Evolutionary conservation across 2,113 vertebrate genomes (phyloP).

Genomic region (Enhydra lutris): DNA sequence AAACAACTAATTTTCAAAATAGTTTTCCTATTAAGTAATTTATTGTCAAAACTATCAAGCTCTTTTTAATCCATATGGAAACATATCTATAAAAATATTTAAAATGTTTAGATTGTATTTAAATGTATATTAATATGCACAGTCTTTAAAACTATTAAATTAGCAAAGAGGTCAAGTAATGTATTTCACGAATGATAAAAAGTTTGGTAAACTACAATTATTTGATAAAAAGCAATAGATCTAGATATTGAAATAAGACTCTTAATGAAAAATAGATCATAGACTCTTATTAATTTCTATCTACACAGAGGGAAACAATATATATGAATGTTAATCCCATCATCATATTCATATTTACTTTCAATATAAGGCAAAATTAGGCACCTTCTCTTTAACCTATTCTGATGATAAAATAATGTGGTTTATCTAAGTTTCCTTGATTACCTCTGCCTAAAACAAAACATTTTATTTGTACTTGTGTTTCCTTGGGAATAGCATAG

Average conservation of each 20-base stretch:
- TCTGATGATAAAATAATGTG: background rate
- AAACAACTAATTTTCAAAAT: background rate
- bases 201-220: background rate
- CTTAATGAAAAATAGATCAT: background rate
- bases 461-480: background rate
- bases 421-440: background rate
- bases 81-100: background rate
- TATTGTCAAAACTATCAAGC: background rate
- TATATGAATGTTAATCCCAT: background rate
- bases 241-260: background rate
- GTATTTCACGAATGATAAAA: background rate
- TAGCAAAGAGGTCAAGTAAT: background rate
- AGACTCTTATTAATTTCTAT: background rate
- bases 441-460: background rate
- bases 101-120: background rate
- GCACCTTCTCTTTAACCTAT: background rate
- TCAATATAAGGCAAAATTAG: background rate
- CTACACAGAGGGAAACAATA: background rate
- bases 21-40: background rate
- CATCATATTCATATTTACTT: background rate
- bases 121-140: background rate
- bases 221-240: background rate
- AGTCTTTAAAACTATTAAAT: background rate
- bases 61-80: background rate
- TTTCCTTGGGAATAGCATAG: background rate